Evolutionary conservation across 1,140 invertebrate genomes (phyloP).

Genomic region (Polyergus mexicanus): DNA sequence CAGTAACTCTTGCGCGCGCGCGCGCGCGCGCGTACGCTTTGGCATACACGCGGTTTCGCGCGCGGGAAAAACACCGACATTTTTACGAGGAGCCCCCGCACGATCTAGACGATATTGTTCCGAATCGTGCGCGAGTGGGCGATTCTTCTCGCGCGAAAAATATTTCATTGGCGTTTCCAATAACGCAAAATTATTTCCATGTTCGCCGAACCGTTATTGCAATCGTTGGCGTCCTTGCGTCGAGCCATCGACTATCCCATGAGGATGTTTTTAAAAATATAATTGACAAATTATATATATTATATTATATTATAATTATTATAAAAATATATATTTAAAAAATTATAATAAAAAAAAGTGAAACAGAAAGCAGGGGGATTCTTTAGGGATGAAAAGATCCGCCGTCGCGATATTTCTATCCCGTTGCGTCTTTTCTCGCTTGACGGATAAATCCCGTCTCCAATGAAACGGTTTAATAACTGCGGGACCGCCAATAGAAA

Average conservation of each 20-base stretch:
- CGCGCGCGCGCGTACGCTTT: conserved; percentile 71
- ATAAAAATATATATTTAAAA: no score
- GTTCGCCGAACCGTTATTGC: conserved; percentile 12
- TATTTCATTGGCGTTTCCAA: conserved; percentile 64
- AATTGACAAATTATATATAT: no score
- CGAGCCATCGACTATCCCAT: not conserved
- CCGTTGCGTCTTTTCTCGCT: conserved; percentile 40
- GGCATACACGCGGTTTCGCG: conserved; percentile 57
- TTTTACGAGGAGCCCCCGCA: conserved; percentile 80
- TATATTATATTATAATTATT: no score
- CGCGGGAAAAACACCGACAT: conserved; percentile 73
- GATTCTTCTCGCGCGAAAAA: conserved; percentile 62
- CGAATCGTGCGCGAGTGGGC: conserved; percentile 47
- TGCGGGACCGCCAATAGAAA: conserved; percentile 52
- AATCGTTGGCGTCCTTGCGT: conserved; percentile 39
- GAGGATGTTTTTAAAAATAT: no score
- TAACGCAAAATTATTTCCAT: conserved; percentile 49
- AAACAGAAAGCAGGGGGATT: not conserved
- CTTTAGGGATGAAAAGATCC: conserved; percentile 33
- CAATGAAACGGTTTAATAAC: conserved; percentile 62
- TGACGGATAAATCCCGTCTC: conserved; percentile 40
- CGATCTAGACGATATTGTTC: conserved; percentile 67
- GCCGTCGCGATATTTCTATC: conserved; percentile 31
- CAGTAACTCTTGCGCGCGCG: conserved; percentile 64
- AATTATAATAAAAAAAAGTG: not conserved